Conservation (phyloP, 2,797 vertebrate species). For the Rhinichthys osculus region DNA sequence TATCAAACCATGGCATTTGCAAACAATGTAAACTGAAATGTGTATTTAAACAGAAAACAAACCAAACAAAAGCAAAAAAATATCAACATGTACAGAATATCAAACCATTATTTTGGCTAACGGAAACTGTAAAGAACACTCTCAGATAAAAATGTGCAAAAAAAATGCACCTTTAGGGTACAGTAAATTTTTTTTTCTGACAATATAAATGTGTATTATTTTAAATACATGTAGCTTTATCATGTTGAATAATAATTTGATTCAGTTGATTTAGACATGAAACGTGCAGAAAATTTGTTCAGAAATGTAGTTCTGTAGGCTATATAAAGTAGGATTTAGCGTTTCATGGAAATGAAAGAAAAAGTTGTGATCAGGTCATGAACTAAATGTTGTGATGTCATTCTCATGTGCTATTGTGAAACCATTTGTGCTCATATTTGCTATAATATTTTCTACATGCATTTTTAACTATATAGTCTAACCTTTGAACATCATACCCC, state of each 20-base stretch:
- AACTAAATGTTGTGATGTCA: background rate
- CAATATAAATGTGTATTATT: background rate
- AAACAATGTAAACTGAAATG: constrained; percentile 1
- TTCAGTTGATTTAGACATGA: background rate
- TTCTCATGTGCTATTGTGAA: background rate
- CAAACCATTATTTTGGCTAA: background rate
- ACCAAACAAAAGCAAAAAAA: background rate
- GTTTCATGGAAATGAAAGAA: background rate
- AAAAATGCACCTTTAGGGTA: background rate
- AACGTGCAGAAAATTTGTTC: background rate
- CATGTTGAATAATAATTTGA: background rate
- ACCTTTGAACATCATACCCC: too few species aligned
- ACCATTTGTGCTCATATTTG: background rate
- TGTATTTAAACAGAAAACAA: background rate
- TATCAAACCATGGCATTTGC: background rate
- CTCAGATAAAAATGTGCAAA: too few species aligned
- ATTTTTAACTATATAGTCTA: too few species aligned
- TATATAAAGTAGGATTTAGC: background rate
- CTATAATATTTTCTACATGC: too few species aligned
- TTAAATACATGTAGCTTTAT: background rate
- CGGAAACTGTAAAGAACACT: background rate
- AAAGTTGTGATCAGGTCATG: too few species aligned
- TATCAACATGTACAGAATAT: background rate
- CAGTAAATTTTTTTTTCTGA: too few species aligned
- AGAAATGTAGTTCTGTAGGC: background rate